These are phyloP conservation scores for Drosophila fuyamai DNA, from an alignment of 1,140 invertebrate species.

Conservation along the genomic window DNA sequence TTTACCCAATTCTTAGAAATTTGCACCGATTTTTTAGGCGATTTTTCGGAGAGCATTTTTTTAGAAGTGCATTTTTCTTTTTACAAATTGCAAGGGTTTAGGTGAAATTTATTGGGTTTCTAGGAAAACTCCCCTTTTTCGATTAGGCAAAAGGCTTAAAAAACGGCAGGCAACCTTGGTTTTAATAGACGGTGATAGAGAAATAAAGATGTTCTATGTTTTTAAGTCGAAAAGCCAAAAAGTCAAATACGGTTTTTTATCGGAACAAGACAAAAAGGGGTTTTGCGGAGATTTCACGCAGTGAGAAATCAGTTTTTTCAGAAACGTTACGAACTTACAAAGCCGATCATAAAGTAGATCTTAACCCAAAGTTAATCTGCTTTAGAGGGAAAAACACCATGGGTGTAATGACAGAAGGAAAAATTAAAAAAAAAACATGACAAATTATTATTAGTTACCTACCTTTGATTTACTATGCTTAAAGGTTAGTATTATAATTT, in stretches of 20 bases:
- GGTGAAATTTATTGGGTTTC: constrained; percentile 50
- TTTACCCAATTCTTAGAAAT: constrained; percentile 53
- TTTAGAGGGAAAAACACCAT: constrained; percentile 16
- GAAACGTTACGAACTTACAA: constrained; percentile 3
- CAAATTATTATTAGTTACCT: too few species aligned
- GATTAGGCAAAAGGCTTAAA: constrained; percentile 67
- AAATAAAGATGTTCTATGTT: constrained; percentile 21
- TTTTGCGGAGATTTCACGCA: constrained; percentile 28
- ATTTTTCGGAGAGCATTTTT: constrained; percentile 43
- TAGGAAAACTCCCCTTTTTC: constrained; percentile 32
- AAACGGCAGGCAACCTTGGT: constrained; percentile 57
- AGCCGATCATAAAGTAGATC: constrained; percentile 22
- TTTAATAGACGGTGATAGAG: constrained; percentile 7
- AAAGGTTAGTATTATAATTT: neutral
- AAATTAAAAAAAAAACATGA: too few species aligned
- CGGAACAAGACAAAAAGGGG: constrained; percentile 21
- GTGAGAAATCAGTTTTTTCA: constrained; percentile 17
- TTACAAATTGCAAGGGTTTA: constrained; percentile 53
- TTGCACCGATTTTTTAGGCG: constrained; percentile 25
- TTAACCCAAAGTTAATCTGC: constrained; percentile 62
- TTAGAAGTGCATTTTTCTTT: constrained; percentile 47
- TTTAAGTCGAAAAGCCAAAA: constrained; percentile 76
- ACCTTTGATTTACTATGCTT: too few species aligned
- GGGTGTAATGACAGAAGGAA: too few species aligned
- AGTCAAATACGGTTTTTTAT: constrained; percentile 63